phyloP scores from a whole-genome alignment of 2,797 vertebrate species.

The Benthosema pterotum region DNA sequence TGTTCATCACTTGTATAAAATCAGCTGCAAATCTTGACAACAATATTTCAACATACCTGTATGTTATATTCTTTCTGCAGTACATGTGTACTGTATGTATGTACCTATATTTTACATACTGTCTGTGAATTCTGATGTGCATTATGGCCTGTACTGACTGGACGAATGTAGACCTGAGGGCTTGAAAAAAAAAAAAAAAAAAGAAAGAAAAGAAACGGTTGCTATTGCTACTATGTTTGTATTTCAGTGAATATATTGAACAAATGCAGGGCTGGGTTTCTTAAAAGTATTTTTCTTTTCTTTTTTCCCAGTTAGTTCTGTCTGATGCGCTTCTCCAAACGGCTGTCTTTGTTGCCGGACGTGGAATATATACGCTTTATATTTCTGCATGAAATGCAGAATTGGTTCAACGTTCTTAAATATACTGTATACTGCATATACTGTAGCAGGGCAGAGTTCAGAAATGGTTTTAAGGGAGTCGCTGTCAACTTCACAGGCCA shows the following conservation, averaged over 20 bases:
- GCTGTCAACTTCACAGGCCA: too few species aligned
- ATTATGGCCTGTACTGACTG: conserved; percentile 29
- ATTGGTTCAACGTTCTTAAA: background rate
- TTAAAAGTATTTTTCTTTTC: conserved; percentile 12
- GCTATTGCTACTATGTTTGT: conserved; percentile 27
- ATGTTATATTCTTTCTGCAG: background rate
- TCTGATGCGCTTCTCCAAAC: too few species aligned
- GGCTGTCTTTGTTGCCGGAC: too few species aligned
- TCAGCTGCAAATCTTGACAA: conserved; percentile 27
- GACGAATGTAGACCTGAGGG: conserved; percentile 56
- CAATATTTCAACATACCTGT: conserved; percentile 30
- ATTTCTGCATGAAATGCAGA: background rate
- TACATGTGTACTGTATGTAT: too few species aligned
- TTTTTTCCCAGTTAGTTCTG: too few species aligned
- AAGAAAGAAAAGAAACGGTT: conserved; percentile 10
- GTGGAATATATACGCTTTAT: background rate
- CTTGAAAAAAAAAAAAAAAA: conserved; percentile 9
- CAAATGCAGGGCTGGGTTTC: conserved; percentile 20
- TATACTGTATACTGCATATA: too few species aligned
- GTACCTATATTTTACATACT: too few species aligned
- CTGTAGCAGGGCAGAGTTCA: too few species aligned
- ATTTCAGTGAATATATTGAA: conserved; percentile 55
- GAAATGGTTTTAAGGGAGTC: too few species aligned
- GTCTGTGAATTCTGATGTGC: too few species aligned
- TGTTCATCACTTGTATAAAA: conserved; percentile 27